A percentile compares a stretch with the other conserved stretches of the same genome.
These are phyloP conservation scores for Australoheros scitulus DNA, from an alignment of 2,113 vertebrate genomes.

Conservation along the genomic window DNA sequence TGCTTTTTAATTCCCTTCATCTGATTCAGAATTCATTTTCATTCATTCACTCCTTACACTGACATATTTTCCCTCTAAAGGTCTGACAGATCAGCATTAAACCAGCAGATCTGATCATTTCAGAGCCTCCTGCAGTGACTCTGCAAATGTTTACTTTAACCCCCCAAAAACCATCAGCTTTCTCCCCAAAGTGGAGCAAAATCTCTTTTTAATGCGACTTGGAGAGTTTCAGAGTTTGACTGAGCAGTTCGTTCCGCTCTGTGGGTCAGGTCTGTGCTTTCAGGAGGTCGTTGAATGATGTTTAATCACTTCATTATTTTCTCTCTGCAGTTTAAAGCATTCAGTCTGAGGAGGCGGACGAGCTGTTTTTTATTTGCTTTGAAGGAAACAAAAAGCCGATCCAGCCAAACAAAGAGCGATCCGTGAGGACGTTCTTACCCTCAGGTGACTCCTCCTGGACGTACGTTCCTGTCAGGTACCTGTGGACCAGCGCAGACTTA, in stretches of 20 bases:
- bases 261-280: background rate
- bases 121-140: background rate
- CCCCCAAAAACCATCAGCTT: background rate
- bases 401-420: background rate
- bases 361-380: background rate
- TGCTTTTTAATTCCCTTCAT: background rate
- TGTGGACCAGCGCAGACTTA: conserved; percentile 96
- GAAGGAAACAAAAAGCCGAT: background rate
- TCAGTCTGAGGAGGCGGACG: background rate
- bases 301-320: background rate
- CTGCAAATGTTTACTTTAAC: background rate
- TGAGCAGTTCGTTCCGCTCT: background rate
- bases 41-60: background rate
- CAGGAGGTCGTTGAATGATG: background rate
- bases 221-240: background rate
- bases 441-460: conserved; percentile 98
- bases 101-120: background rate
- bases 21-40: background rate
- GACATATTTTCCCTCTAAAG: background rate
- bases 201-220: background rate
- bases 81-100: background rate
- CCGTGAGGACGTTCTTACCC: conserved; percentile 79
- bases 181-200: background rate
- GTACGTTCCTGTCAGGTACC: conserved; percentile 96
- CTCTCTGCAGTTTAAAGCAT: background rate